Evolutionary conservation across 1,140 invertebrate genomes (phyloP).

Genomic region (Galleria mellonella): DNA sequence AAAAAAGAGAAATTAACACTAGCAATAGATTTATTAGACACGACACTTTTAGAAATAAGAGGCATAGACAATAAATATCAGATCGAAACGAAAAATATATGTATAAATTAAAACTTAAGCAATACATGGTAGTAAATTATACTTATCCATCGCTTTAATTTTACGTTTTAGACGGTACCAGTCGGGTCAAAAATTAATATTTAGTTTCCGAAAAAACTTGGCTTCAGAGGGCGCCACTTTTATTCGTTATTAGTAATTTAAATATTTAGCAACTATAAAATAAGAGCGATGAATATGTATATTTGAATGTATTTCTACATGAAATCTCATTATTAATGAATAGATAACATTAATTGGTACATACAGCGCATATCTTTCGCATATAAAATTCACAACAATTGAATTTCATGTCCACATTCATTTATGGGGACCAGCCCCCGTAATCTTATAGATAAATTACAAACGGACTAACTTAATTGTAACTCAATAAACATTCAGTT

Average conservation of each 20-base stretch:
- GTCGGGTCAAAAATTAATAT: too few relatives aligned
- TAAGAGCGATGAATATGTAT: slow-evolving; percentile 5
- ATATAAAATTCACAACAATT: slow-evolving; percentile 64
- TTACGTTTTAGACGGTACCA: background rate
- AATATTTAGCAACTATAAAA: background rate
- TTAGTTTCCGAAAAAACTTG: too few relatives aligned
- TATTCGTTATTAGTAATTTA: too few relatives aligned
- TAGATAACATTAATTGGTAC: slow-evolving; percentile 28
- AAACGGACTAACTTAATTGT: slow-evolving; percentile 25
- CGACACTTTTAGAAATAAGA: too few relatives aligned
- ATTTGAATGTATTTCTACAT: too few relatives aligned
- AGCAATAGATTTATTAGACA: too few relatives aligned
- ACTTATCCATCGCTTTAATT: slow-evolving; percentile 3
- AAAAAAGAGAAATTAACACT: too few relatives aligned
- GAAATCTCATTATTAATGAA: background rate
- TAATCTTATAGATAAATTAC: slow-evolving; percentile 28
- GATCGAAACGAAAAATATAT: background rate
- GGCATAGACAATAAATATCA: too few relatives aligned
- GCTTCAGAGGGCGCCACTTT: too few relatives aligned
- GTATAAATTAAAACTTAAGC: background rate
- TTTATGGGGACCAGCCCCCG: slow-evolving; percentile 56
- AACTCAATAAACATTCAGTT: slow-evolving; percentile 20
- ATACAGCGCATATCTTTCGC: slow-evolving; percentile 29
- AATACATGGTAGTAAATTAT: slow-evolving; percentile 1
- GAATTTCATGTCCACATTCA: slow-evolving; percentile 35